Conservation (phyloP, 2,888 invertebrate genomes). For the Polymixis lichenea region DNA sequence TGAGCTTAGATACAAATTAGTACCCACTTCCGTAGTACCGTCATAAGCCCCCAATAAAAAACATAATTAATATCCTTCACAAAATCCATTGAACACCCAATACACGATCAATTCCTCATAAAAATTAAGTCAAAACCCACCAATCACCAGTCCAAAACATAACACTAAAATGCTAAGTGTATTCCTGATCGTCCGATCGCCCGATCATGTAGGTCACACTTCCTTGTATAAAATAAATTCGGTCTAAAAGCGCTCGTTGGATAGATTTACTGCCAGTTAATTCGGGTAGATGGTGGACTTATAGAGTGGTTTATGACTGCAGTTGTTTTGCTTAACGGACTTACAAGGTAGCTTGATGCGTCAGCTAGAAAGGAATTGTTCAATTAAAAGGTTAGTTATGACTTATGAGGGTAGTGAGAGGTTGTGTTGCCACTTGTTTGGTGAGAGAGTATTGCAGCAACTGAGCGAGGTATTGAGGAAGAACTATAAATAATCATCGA, state of each 20-base stretch:
- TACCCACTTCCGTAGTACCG: background rate
- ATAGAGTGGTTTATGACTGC: slow-evolving; percentile 79
- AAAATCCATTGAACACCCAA: slow-evolving; percentile 12
- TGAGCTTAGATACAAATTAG: background rate
- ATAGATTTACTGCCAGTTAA: slow-evolving; percentile 85
- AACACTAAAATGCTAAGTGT: slow-evolving; percentile 61
- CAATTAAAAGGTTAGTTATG: slow-evolving; percentile 60
- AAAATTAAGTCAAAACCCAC: slow-evolving; percentile 30
- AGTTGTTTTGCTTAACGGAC: slow-evolving; percentile 64
- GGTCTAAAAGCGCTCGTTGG: slow-evolving; percentile 79
- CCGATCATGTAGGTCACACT: slow-evolving; percentile 77
- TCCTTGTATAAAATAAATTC: slow-evolving; percentile 80
- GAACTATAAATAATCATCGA: background rate
- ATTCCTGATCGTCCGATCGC: slow-evolving; percentile 35
- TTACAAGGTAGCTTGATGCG: slow-evolving; percentile 59
- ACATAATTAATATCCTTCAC: background rate
- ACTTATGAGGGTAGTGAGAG: slow-evolving; percentile 27
- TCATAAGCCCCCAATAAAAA: background rate
- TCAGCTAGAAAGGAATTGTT: slow-evolving; percentile 66
- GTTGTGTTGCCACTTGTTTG: slow-evolving; percentile 37
- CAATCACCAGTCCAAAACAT: slow-evolving; percentile 23
- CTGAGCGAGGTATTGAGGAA: background rate
- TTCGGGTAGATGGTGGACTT: slow-evolving; percentile 81
- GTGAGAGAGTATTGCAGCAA: slow-evolving; percentile 14
- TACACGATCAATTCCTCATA: background rate